These are phyloP conservation scores for Stichodactyla helianthus DNA, from an alignment of 64 coral and sea anemone genomes.

Conservation along the genomic window DNA sequence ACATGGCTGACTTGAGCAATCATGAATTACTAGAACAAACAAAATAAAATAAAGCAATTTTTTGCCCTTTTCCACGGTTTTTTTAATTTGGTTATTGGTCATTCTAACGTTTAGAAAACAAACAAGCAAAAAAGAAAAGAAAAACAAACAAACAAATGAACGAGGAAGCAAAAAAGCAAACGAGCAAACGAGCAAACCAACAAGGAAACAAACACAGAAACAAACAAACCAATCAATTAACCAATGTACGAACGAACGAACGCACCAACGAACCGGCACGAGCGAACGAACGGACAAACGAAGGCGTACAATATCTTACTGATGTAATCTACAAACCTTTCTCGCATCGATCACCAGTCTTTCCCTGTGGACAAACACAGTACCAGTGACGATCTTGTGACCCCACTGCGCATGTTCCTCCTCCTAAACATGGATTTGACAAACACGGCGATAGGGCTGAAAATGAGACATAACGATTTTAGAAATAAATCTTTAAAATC, in stretches of 20 bases:
- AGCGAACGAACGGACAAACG: not conserved
- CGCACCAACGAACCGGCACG: not conserved
- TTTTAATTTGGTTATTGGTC: no score
- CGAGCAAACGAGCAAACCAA: not conserved
- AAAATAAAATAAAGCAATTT: not conserved
- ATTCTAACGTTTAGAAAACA: not conserved
- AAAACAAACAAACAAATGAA: no score
- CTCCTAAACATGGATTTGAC: not conserved
- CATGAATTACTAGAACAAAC: not conserved
- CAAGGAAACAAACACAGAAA: no score
- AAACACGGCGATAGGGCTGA: not conserved
- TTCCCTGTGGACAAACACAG: not conserved
- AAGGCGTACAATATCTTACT: no score
- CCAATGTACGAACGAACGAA: not conserved
- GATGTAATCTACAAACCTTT: not conserved
- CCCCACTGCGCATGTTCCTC: not conserved
- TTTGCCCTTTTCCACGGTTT: no score
- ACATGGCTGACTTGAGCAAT: conserved; percentile 21
- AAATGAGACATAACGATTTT: not conserved
- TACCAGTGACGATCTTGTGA: not conserved
- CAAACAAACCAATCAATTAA: no score
- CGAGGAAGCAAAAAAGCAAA: not conserved
- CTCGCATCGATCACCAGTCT: not conserved
- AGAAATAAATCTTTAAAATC: not conserved
- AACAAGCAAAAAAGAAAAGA: not conserved